phyloP scores from a whole-genome alignment of 2,888 invertebrate genomes.

The Graphium colonna region DNA sequence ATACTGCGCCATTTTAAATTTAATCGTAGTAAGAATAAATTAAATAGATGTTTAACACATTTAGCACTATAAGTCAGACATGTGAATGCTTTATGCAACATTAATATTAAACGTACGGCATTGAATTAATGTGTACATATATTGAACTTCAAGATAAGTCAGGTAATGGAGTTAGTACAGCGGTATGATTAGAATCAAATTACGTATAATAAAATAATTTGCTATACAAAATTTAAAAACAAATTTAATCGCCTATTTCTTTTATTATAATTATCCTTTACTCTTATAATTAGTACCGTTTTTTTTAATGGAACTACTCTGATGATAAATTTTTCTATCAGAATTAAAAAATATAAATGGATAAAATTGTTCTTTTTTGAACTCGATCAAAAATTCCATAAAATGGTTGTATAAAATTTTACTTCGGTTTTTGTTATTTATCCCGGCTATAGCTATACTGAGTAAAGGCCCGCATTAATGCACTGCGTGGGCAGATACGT shows the following conservation, averaged over 20 bases:
- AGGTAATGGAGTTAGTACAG: not conserved
- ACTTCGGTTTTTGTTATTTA: constrained; percentile 32
- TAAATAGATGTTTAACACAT: constrained; percentile 37
- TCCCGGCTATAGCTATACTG: constrained; percentile 34
- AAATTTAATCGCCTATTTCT: no score
- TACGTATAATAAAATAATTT: no score
- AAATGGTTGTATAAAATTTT: no score
- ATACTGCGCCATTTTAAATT: constrained; percentile 25
- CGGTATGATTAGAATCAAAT: constrained; percentile 26
- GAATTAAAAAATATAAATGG: no score
- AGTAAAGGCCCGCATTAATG: constrained; percentile 57
- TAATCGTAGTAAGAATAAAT: constrained; percentile 33
- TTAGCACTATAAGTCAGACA: constrained; percentile 44
- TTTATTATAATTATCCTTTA: no score
- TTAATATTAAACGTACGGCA: constrained; percentile 35
- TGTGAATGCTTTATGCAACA: constrained; percentile 36
- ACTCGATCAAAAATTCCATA: no score
- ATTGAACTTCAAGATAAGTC: not conserved
- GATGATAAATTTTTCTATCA: no score
- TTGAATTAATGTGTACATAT: constrained; percentile 20
- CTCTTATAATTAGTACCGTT: no score
- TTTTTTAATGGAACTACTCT: no score
- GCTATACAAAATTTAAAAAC: no score
- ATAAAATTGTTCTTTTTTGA: no score
- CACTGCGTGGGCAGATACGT: constrained; percentile 68